Base-by-base conservation (phyloP, 2,113 vertebrate species). In the Leucosticte australis region DNA sequence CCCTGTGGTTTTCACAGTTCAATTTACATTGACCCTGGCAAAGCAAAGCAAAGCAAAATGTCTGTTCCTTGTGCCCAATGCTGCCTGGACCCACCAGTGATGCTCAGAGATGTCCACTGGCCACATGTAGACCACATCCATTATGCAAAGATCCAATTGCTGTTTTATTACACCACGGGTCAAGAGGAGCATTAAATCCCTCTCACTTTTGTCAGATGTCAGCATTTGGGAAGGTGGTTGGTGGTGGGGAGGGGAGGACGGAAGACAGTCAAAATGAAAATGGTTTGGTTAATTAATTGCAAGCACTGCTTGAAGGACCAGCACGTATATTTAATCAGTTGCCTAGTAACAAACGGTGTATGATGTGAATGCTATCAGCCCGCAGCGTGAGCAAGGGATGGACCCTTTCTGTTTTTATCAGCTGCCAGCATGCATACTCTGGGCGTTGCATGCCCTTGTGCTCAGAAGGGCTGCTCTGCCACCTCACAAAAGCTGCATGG, bases 271-370 rank as follows among this genome's bases (percentile, higher is more conserved):
- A 88, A 96, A 97, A 98, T 96, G 97, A 98, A 98, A 98, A 98
- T 96, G 98, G 96, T 96, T 98, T 97, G 94, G 97, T 98, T 98
- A 98, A 98, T 98, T 98, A 98, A 98, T 98, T 97, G 97, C 91
- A 91, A 98, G 97, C 97, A 92, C 75, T 97, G 97, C 97, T 98
- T 98, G 97, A 97, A 98, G 98, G 97, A 97, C 98, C 97, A 23
- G 97, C 98, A 97, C 96, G 86, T 97, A 98, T 98, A 98, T 98
- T 98, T 98, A 98, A 98, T 98, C 98, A 98, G 98, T 98, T 98
- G 98, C 98, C 97, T 98, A 98, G 98, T 98, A 98, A 98, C 98
- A 96, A 97, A 97, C 96, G 83, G 97, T 62, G 90, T 97, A 91
- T 91, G 97, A 98, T 97, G 97, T 94, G 97, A 97, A 98, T 98